Conservation (phyloP, 2,113 vertebrate genomes). For the Bubo scandiacus region DNA sequence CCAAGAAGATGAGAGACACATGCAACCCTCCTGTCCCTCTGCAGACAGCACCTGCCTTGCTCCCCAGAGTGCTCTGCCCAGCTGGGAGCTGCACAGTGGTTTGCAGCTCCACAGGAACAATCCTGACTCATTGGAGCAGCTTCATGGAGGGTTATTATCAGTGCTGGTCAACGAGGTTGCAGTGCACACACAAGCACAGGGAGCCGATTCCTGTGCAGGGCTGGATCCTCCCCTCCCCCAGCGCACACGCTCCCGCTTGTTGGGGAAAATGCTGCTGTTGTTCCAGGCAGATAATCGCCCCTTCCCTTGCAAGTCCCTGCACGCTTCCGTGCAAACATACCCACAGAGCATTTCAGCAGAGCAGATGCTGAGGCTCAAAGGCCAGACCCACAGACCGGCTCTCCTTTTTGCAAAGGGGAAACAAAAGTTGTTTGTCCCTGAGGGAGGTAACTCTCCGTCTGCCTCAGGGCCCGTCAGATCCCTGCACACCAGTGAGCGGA, state of each 20-base stretch:
- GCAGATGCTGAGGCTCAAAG: background rate
- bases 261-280: slow-evolving; percentile 34
- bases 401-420: background rate
- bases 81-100: background rate
- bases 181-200: background rate
- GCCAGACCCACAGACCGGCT: background rate
- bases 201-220: background rate
- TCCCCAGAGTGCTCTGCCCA: fast-evolving
- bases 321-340: background rate
- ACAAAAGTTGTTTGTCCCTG: background rate
- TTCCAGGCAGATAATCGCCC: slow-evolving; percentile 52
- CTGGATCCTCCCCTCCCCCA: slow-evolving; percentile 35
- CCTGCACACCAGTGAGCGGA: fast-evolving
- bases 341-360: background rate
- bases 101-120: background rate
- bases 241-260: background rate
- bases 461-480: fast-evolving
- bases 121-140: background rate
- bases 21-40: background rate
- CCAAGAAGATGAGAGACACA: background rate
- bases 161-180: background rate
- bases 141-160: background rate
- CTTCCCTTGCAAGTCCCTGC: slow-evolving; percentile 55
- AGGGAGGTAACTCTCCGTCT: background rate
- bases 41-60: background rate